Base-by-base conservation (phyloP, 2,888 invertebrate species). In the Resseliella maxima region DNA sequence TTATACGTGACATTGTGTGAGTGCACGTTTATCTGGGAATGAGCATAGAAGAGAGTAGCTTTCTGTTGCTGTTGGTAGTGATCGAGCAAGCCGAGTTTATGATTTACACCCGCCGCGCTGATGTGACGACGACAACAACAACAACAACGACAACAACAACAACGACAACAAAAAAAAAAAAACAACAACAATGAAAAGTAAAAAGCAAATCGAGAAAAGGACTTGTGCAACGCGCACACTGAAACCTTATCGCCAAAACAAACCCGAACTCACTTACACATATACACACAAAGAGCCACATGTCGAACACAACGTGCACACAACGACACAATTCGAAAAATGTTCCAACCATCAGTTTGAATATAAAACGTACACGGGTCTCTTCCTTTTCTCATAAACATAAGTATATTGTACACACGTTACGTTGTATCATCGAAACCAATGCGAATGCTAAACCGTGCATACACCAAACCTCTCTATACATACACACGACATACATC, bases 291-390 rank as follows among this genome's bases (percentile, higher is more conserved):
- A 41, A 12, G n/a, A n/a, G n/a, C n/a, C n/a, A n/a, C n/a, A n/a
- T n/a, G n/a, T n/a, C 50, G 5, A 12, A 18, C 50, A 50, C 21
- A 18, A 2, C 21, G 50, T n/a, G n/a, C 83, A 36, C 83, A 83
- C 83, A 38, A 38, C 83, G 83, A 83, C 83, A 83, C 83, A 83
- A 83, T 83, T 83, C 83, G 38, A 83, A 83, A 83, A 83, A 38
- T 83, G 83, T 83, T 83, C 83, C 38, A 83, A 38, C 83, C 83
- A 83, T 83, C 83, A 83, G 83, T 83, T 83, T 83, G 38, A 83
- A 38, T 72, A 72, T 72, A 31, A 72, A 72, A 72, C 72, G 72
- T 72, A 72, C 59, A 18, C 27, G 72, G 72, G 72, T 72, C 31
- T 72, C 72, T 72, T 72, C 72, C 72, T 72, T 72, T 72, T 15